Conservation (phyloP, 2,113 vertebrate species). For the Nesogale talazaci region DNA sequence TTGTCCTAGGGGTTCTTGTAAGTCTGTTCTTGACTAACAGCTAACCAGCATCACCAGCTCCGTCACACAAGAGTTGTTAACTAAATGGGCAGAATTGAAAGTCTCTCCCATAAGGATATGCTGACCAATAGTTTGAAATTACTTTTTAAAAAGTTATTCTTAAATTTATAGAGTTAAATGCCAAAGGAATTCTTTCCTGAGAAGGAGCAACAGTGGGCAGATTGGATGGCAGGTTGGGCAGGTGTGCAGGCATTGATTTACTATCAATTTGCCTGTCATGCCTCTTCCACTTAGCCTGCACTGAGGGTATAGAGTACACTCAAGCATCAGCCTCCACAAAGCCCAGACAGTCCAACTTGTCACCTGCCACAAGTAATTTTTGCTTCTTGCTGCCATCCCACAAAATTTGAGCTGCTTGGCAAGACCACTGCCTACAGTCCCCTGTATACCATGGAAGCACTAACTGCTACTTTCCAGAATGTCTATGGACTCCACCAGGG, state of each 20-base stretch:
- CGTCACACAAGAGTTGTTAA: background rate
- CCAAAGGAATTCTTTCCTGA: constrained; percentile 7
- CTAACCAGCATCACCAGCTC: background rate
- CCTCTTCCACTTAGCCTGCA: background rate
- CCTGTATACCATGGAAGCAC: background rate
- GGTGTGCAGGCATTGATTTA: background rate
- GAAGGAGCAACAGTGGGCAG: background rate
- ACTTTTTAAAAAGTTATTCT: background rate
- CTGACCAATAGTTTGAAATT: background rate
- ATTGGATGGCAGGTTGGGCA: background rate
- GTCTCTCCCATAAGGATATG: background rate
- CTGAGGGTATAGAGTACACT: background rate
- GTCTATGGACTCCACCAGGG: background rate
- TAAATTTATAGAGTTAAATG: background rate
- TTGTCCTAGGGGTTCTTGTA: background rate
- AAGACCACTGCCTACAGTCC: background rate
- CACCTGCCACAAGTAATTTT: background rate
- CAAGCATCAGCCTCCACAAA: background rate
- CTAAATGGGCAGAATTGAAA: background rate
- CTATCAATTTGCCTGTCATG: background rate
- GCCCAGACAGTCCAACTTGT: background rate
- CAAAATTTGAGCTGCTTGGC: background rate
- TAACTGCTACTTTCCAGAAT: background rate
- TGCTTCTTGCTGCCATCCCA: background rate
- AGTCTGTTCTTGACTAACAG: background rate